Evolutionary conservation across 1,140 invertebrate species (phyloP).

Genomic region (Penaeus indicus): DNA sequence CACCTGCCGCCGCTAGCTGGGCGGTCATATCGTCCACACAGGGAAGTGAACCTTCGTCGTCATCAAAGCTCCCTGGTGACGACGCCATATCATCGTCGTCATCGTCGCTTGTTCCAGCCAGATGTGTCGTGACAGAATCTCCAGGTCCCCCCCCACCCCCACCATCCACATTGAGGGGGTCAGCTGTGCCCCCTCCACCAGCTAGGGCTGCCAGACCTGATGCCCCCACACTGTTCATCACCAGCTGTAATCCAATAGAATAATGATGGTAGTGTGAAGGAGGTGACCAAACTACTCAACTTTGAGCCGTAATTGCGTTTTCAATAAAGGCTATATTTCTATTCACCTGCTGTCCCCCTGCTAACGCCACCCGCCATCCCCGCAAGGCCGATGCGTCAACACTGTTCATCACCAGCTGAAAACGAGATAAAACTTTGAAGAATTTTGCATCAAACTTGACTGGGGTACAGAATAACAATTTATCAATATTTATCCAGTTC

Average conservation of each 20-base stretch:
- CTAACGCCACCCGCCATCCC: slow-evolving; percentile 54
- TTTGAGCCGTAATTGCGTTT: not conserved
- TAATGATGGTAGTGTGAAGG: not conserved
- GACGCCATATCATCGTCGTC: slow-evolving; percentile 73
- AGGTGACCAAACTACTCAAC: not conserved
- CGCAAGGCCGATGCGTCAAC: slow-evolving; percentile 56
- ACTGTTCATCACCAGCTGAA: slow-evolving; percentile 62
- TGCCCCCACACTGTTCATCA: slow-evolving; percentile 61
- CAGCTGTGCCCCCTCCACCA: slow-evolving; percentile 37
- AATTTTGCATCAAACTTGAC: no score
- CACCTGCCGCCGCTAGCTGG: slow-evolving; percentile 93
- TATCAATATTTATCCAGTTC: no score
- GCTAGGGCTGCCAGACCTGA: slow-evolving; percentile 39
- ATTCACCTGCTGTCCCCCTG: slow-evolving; percentile 56
- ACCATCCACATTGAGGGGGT: slow-evolving; percentile 29
- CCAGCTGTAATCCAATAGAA: slow-evolving; percentile 32
- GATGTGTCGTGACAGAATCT: slow-evolving; percentile 42
- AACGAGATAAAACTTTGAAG: not conserved
- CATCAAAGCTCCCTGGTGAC: slow-evolving; percentile 78
- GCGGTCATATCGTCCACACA: slow-evolving; percentile 94
- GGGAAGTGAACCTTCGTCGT: slow-evolving; percentile 76
- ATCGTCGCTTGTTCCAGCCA: slow-evolving; percentile 65
- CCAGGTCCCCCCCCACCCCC: slow-evolving; percentile 45
- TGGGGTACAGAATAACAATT: no score
- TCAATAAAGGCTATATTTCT: slow-evolving; percentile 1